Conservation (phyloP, 2,113 vertebrate species). For the Glaucidium brasilianum region DNA sequence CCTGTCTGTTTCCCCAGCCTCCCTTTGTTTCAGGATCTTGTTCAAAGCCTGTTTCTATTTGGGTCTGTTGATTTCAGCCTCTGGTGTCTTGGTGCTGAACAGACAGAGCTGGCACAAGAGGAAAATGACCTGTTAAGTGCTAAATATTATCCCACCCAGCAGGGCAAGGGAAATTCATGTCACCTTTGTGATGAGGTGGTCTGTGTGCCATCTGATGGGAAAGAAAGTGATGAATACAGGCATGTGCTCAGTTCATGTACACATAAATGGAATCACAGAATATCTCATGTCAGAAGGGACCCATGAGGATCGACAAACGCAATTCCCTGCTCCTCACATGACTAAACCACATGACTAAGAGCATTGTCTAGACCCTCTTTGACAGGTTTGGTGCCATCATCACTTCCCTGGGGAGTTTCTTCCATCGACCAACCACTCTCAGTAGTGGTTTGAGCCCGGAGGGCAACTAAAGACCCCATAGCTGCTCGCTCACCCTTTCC, state of each 20-base stretch:
- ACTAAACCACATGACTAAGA: background rate
- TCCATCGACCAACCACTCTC: background rate
- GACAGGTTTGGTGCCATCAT: background rate
- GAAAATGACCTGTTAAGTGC: background rate
- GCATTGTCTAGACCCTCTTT: background rate
- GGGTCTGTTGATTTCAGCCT: background rate
- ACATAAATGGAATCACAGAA: accelerated
- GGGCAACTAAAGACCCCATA: no score
- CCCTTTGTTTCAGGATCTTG: background rate
- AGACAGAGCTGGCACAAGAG: background rate
- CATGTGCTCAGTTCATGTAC: background rate
- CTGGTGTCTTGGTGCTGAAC: background rate
- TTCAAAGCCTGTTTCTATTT: accelerated
- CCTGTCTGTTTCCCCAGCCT: accelerated
- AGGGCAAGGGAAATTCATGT: background rate
- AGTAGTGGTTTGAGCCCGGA: no score
- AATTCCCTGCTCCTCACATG: background rate
- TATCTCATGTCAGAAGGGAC: background rate
- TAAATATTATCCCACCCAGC: background rate
- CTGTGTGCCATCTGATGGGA: background rate
- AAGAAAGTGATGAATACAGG: background rate
- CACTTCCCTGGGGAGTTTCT: background rate
- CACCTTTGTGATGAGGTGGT: background rate
- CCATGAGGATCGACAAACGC: accelerated
- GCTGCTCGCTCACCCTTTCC: no score